Conservation (phyloP, 1,140 invertebrate species). For the Coboldia fuscipes region DNA sequence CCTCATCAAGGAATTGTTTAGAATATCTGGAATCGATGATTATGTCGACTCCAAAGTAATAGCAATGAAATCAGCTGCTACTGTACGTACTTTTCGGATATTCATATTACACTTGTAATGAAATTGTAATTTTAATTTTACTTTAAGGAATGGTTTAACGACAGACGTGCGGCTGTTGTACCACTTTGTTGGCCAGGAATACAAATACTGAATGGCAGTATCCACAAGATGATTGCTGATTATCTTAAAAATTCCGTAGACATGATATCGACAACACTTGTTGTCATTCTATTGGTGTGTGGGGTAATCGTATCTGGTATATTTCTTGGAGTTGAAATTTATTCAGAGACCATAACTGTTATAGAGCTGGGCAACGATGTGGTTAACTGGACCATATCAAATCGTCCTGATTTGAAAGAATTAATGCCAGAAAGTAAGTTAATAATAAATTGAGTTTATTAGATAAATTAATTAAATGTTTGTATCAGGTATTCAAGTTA, state of each 20-base stretch:
- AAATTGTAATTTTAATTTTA: background rate
- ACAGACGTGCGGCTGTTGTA: slow-evolving; percentile 28
- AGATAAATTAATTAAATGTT: too few species aligned
- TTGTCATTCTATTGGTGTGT: slow-evolving; percentile 38
- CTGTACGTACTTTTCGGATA: background rate
- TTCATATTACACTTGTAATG: slow-evolving; percentile 1
- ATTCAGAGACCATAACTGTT: slow-evolving; percentile 85
- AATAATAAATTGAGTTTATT: too few species aligned
- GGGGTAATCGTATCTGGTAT: slow-evolving; percentile 26
- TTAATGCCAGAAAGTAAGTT: slow-evolving; percentile 40
- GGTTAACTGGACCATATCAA: slow-evolving; percentile 71
- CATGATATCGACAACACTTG: slow-evolving; percentile 32
- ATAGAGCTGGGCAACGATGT: slow-evolving; percentile 73
- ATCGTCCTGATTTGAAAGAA: slow-evolving; percentile 64
- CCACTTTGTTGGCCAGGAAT: slow-evolving; percentile 36
- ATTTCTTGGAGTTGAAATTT: slow-evolving; percentile 45
- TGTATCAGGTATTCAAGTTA: too few species aligned
- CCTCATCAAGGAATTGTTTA: slow-evolving; percentile 10
- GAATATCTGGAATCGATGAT: slow-evolving; percentile 3
- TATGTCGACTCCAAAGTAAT: background rate
- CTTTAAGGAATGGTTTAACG: slow-evolving; percentile 19
- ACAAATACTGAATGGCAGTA: slow-evolving; percentile 24
- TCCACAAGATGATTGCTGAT: slow-evolving; percentile 24
- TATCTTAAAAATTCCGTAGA: slow-evolving; percentile 30
- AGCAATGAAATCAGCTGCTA: background rate